A percentile compares a stretch with the other conserved stretches of the same genome.
These are phyloP conservation scores for Pleuronectes platessa DNA, from an alignment of 2,113 vertebrate species.

Conservation along the genomic window DNA sequence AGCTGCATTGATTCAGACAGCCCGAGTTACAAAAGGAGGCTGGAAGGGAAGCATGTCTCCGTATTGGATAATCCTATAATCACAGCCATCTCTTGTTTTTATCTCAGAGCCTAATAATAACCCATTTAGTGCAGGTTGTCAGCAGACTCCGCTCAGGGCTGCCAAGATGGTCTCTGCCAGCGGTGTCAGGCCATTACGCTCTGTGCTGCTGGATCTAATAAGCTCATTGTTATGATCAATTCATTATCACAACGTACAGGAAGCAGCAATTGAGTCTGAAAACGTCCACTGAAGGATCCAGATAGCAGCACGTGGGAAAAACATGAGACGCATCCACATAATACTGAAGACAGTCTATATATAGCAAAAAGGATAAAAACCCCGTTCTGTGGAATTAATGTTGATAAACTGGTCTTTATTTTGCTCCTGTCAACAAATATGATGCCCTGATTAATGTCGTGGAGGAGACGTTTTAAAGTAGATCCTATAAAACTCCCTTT, in stretches of 20 bases:
- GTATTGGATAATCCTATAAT: slow-evolving; percentile 10
- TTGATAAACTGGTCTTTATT: too few species aligned
- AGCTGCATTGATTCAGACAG: slow-evolving; percentile 31
- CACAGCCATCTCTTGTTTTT: slow-evolving; percentile 31
- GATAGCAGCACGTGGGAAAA: slow-evolving; percentile 20
- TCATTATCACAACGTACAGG: slow-evolving; percentile 16
- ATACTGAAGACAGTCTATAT: slow-evolving; percentile 8
- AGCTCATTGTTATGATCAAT: not conserved
- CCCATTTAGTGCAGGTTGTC: slow-evolving; percentile 26
- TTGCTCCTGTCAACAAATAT: not conserved
- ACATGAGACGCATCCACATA: not conserved
- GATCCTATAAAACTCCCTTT: not conserved
- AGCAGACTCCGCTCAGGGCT: slow-evolving; percentile 23
- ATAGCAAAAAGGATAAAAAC: not conserved
- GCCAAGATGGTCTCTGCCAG: not conserved
- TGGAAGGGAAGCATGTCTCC: not conserved
- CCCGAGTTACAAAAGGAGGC: not conserved
- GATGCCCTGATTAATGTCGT: not conserved
- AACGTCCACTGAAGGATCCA: not conserved
- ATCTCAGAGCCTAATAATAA: slow-evolving; percentile 18
- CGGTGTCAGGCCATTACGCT: not conserved
- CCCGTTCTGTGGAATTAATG: too few species aligned
- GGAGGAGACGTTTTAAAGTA: not conserved
- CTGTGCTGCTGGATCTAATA: slow-evolving; percentile 6
- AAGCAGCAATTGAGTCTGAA: not conserved